Base-by-base conservation (phyloP, 1,140 invertebrate genomes). In the Glossosoma conforme region DNA sequence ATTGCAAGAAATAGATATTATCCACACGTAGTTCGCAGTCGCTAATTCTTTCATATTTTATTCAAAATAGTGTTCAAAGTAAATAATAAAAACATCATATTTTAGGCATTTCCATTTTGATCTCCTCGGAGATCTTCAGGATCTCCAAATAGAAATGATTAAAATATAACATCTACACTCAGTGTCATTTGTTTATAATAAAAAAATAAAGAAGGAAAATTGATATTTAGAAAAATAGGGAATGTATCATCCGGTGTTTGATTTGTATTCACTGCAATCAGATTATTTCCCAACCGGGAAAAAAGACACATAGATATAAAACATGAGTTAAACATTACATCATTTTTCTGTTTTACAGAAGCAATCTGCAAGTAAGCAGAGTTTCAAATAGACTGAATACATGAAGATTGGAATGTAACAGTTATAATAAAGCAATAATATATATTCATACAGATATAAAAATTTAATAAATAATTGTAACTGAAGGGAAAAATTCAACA, bases 181-280 rank as follows among this genome's bases (percentile, higher is more conserved):
- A 10, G 15, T 18, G 32, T 43, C n/a, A 33, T 33, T 33, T 33
- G 15, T 13, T 5, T 4, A 33, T 33, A 5, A 13, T 33, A 13
- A 11, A 33, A 33, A 11, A 3, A 33, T 33, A 3, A 33, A 33
- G 11, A 13, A 33, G 32, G 15, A 33, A 33, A 3, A n/a, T 33
- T 11, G 15, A 13, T 15, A 33, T 3, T 33, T 33, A n/a, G n/a
- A 15, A 33, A 33, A 13, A 3, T 4, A 33, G 32, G 11, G 15
- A 33, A 33, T 33, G 15, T 5, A 4, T 3, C n/a, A 5, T 11
- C 15, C 32, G 15, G 10, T 17, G 19, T 14, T 5, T 18, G 11
- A 38, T 38, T 37, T 35, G 54, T 52, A 47, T 56, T 56, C 42
- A 44, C 54, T 37, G 24, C 43, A 48, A 52, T 52, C 30, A 37